These are phyloP conservation scores for Melitaea cinxia DNA, from an alignment of 1,140 invertebrate genomes.

Conservation along the genomic window DNA sequence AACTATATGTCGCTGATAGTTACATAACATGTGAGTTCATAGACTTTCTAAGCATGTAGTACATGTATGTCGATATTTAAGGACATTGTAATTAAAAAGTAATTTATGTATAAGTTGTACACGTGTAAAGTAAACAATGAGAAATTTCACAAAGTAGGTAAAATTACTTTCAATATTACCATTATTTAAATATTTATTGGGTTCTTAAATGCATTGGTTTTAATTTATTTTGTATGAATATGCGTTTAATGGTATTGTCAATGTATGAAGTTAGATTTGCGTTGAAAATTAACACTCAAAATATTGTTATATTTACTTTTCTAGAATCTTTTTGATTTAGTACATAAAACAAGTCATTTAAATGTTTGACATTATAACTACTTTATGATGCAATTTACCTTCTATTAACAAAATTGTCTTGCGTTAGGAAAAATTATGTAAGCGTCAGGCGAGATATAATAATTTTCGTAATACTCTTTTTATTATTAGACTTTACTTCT, in stretches of 20 bases:
- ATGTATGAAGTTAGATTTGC: no score
- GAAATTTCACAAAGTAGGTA: neutral
- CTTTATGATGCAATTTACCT: slow-evolving; percentile 1
- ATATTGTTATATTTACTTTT: no score
- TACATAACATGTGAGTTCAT: neutral
- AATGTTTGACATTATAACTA: neutral
- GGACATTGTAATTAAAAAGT: slow-evolving; percentile 9
- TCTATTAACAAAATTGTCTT: neutral
- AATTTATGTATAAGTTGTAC: no score
- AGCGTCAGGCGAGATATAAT: neutral
- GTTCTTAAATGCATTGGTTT: no score
- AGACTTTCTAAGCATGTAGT: neutral
- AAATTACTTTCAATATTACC: no score
- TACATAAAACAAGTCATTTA: no score
- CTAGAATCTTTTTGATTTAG: no score
- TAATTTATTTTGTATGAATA: no score
- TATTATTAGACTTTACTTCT: neutral
- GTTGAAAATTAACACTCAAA: no score
- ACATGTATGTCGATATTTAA: neutral
- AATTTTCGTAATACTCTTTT: neutral
- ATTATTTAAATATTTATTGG: no score
- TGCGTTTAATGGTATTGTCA: no score
- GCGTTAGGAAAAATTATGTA: neutral
- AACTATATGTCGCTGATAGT: neutral
- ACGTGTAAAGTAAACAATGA: neutral